phyloP scores from a whole-genome alignment of 2,797 vertebrate species.

The Xenopus petersii region DNA sequence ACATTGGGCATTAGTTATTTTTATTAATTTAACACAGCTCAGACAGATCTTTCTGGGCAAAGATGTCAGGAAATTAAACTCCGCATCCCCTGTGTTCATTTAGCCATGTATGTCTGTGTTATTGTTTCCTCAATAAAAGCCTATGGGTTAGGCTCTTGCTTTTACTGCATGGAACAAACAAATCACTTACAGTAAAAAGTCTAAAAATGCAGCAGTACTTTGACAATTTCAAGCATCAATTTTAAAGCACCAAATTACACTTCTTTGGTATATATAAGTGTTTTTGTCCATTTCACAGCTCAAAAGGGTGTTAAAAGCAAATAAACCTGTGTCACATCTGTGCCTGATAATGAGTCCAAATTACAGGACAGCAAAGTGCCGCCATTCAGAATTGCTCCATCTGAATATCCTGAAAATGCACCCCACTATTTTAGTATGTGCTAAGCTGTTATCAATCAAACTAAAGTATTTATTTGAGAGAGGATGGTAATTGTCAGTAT shows the following conservation, averaged over 20 bases:
- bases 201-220: too few species aligned
- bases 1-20: too few species aligned
- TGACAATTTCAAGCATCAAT: neutral
- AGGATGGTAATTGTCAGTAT: slow-evolving; percentile 30
- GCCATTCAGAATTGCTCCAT: slow-evolving; percentile 22
- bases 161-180: too few species aligned
- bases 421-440: slow-evolving; percentile 21
- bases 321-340: slow-evolving; percentile 27
- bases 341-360: slow-evolving; percentile 25
- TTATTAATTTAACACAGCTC: too few species aligned
- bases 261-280: neutral
- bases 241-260: slow-evolving; percentile 3
- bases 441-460: slow-evolving; percentile 24
- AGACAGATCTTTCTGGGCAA: too few species aligned
- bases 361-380: slow-evolving; percentile 23
- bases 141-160: too few species aligned
- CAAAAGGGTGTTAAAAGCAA: slow-evolving; percentile 14
- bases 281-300: slow-evolving; percentile 13
- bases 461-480: slow-evolving; percentile 39
- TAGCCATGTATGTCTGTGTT: too few species aligned
- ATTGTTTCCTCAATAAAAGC: too few species aligned
- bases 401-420: slow-evolving; percentile 32
- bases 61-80: too few species aligned
- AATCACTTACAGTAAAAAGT: too few species aligned
- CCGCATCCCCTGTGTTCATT: too few species aligned